Evolutionary conservation across 1,140 invertebrate genomes (phyloP), one percentile per base, ranked within the genome.

Genomic region (Teleopsis dalmanni): DNA sequence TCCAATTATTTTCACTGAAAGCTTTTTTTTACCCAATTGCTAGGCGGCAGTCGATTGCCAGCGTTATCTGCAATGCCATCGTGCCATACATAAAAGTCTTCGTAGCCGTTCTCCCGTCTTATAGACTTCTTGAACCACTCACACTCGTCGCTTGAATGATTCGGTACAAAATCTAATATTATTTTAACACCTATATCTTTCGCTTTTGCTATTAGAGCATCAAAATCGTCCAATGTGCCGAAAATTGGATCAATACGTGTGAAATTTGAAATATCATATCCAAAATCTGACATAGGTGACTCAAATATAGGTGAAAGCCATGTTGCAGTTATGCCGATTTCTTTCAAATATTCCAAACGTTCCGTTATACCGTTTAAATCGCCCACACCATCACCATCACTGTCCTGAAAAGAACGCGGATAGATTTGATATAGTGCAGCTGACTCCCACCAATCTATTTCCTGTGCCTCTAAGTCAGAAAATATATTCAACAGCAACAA

Each of bases 191-290:
- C 76, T 22, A 76, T 57, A 22, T 73, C 60, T 53, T 84, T 78
- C 3, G 82, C 80, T 38, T 68, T 72, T 11, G 71, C 68, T 0
- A 84, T 56, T 36, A 93, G 67, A 7, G 72, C 55, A 35, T 82
- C 75, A 42, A 93, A 84, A 58, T 90, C 83, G 33, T 78, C 73
- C 69, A 88, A 76, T 3, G 77, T 83, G 3, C 88, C 89, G 52
- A 84, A 85, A 35, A 78, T 72, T 1, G 78, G 66, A 56, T 88
- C 79, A n/a, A 93, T 77, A 5, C 77, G 70, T 43, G 73, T 80
- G 59, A 87, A 91, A 63, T 91, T 78, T n/a, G 79, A 75, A 48
- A 89, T 81, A 58, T 88, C 87, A 54, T 87, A 85, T 6, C 84
- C 84, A 53, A 79, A 78, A 71, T 87, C 83, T 2, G 77, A 74